phyloP scores from a whole-genome alignment of 2,888 invertebrate genomes.

The Cryptus viduatorius region DNA sequence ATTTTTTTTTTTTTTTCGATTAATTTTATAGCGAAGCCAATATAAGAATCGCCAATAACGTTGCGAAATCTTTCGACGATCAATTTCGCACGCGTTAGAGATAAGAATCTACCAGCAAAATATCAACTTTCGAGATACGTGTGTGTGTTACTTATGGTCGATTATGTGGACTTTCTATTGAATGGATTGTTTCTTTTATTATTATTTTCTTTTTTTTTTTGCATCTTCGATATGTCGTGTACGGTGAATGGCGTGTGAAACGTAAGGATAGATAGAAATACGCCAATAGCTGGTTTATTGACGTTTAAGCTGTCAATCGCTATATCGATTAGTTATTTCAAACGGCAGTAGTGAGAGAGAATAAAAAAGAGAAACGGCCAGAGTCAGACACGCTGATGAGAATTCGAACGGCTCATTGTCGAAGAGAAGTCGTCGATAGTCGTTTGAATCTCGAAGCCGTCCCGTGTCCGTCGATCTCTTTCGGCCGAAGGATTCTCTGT shows the following conservation, averaged over 20 bases:
- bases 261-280: slow-evolving; percentile 2
- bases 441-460: slow-evolving; percentile 2
- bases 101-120: slow-evolving; percentile 24
- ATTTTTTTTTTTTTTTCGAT: not conserved
- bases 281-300: slow-evolving; percentile 16
- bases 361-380: slow-evolving; percentile 26
- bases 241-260: slow-evolving; percentile 36
- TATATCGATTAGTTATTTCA: not conserved
- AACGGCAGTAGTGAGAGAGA: slow-evolving; percentile 20
- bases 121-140: slow-evolving; percentile 51
- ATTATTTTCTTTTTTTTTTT: not conserved
- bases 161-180: slow-evolving; percentile 50
- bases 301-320: not conserved
- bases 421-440: not conserved
- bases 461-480: slow-evolving; percentile 16
- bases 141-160: slow-evolving; percentile 2
- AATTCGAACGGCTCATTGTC: slow-evolving; percentile 47
- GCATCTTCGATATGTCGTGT: slow-evolving; percentile 12
- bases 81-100: slow-evolving; percentile 8
- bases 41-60: not conserved
- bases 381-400: slow-evolving; percentile 30
- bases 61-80: slow-evolving; percentile 37
- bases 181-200: not conserved
- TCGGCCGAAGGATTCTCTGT: slow-evolving; percentile 18
- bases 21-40: not conserved